These are phyloP conservation scores for Raja brachyura DNA, from an alignment of 2,113 vertebrate species.

Conservation along the genomic window DNA sequence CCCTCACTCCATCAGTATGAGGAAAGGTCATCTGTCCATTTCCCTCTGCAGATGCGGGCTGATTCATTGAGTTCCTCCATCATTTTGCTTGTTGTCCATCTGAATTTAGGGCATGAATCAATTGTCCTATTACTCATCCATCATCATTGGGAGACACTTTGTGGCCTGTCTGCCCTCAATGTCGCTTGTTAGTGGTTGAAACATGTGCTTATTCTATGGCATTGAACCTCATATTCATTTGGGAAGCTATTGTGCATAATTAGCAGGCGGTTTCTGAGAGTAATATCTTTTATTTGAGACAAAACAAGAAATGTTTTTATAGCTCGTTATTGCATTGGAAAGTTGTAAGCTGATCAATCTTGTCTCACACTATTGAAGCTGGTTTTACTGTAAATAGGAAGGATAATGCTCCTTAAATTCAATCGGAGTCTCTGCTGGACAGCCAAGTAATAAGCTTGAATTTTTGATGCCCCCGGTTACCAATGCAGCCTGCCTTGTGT, in stretches of 20 bases:
- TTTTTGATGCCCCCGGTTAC: conserved; percentile 60
- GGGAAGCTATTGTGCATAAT: neutral
- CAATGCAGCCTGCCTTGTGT: conserved; percentile 57
- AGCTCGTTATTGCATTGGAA: conserved; percentile 44
- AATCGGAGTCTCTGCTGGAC: conserved; percentile 48
- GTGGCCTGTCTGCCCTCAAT: no score
- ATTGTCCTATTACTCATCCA: no score
- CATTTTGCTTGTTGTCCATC: no score
- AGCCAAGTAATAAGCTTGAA: conserved; percentile 43
- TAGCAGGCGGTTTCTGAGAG: neutral
- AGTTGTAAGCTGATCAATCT: conserved; percentile 39
- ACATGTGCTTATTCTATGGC: neutral
- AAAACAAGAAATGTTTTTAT: conserved; percentile 35
- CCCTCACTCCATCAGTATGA: no score
- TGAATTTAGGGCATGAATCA: no score
- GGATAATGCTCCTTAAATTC: conserved; percentile 51
- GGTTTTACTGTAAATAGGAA: conserved; percentile 51
- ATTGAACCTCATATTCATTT: neutral
- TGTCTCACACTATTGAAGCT: conserved; percentile 45
- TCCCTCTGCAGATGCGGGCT: no score
- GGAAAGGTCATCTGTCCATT: no score
- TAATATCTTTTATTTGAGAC: conserved; percentile 40
- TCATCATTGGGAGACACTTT: no score
- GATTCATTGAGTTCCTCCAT: no score
- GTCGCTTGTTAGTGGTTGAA: no score